Evolutionary conservation across 2,888 invertebrate genomes (phyloP).

Genomic region (Ochropleura leucogaster): DNA sequence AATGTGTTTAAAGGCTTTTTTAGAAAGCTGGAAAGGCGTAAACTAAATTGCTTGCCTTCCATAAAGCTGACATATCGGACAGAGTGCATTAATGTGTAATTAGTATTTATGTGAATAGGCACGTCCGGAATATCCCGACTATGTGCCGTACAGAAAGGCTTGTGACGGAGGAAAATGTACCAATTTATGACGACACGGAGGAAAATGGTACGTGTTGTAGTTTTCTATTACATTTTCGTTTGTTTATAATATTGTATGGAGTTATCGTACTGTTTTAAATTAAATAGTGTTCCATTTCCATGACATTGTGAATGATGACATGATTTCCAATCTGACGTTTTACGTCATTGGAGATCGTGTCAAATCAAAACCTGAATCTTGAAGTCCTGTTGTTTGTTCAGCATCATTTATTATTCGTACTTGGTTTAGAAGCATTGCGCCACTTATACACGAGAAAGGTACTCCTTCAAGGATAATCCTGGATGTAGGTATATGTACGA

Average conservation of each 20-base stretch:
- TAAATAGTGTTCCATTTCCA: neutral
- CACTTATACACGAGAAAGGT: neutral
- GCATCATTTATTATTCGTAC: neutral
- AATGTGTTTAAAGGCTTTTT: slow-evolving; percentile 21
- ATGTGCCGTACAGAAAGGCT: slow-evolving; percentile 60
- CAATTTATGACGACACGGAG: slow-evolving; percentile 30
- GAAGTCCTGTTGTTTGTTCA: neutral
- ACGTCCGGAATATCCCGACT: slow-evolving; percentile 64
- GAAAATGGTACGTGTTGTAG: slow-evolving; percentile 56
- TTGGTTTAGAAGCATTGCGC: neutral
- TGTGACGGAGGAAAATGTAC: slow-evolving; percentile 49
- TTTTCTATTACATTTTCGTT: slow-evolving; percentile 11
- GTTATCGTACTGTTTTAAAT: neutral
- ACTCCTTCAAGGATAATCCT: slow-evolving; percentile 14
- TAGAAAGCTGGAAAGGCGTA: slow-evolving; percentile 28
- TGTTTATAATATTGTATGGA: neutral
- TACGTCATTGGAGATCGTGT: neutral
- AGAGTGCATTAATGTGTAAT: slow-evolving; percentile 56
- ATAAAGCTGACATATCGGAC: slow-evolving; percentile 56
- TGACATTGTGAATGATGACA: neutral
- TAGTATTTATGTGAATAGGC: slow-evolving; percentile 65
- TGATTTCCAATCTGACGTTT: slow-evolving; percentile 16
- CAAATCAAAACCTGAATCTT: neutral
- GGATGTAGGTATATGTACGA: neutral
- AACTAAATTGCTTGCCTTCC: slow-evolving; percentile 37